Percentiles rank a stretch among this genome's conserved stretches.
Evolutionary conservation across 2,888 invertebrate genomes (phyloP).

Genomic region (Alviniconcha strummeri): DNA sequence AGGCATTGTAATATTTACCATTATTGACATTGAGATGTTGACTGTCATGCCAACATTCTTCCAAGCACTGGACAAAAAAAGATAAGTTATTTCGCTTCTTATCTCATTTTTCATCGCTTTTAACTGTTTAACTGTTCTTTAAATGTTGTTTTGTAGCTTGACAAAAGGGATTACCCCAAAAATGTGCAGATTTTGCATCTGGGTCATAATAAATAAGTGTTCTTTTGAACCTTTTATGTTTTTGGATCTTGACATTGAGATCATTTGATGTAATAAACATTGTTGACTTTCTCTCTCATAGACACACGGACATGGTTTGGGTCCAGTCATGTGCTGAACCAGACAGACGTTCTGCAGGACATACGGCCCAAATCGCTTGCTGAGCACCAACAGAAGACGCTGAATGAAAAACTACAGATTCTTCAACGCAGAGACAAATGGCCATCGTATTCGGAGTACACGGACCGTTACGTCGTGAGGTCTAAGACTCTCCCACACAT

Average conservation of each 20-base stretch:
- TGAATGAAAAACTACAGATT: not conserved
- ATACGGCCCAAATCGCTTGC: conserved; percentile 66
- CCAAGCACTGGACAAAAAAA: no score
- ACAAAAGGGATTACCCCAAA: no score
- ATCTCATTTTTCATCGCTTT: no score
- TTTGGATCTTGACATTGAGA: not conserved
- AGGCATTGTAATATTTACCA: no score
- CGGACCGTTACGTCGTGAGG: conserved; percentile 59
- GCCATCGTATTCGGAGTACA: conserved; percentile 70
- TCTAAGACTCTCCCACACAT: conserved; percentile 38
- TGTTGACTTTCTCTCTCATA: conserved; percentile 35
- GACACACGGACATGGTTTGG: conserved; percentile 70
- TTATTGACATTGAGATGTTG: no score
- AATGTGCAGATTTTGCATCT: no score
- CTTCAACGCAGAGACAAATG: conserved; percentile 55
- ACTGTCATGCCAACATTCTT: no score
- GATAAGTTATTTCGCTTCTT: no score
- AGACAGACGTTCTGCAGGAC: conserved; percentile 60
- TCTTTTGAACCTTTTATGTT: no score
- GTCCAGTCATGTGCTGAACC: conserved; percentile 64
- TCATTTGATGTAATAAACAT: not conserved
- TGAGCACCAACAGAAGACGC: conserved; percentile 53
- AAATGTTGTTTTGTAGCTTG: no score
- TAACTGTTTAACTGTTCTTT: no score
- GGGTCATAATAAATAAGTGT: no score